These are phyloP conservation scores for Brachyopa scutellaris DNA, from an alignment of 2,888 invertebrate species.

Conservation along the genomic window DNA sequence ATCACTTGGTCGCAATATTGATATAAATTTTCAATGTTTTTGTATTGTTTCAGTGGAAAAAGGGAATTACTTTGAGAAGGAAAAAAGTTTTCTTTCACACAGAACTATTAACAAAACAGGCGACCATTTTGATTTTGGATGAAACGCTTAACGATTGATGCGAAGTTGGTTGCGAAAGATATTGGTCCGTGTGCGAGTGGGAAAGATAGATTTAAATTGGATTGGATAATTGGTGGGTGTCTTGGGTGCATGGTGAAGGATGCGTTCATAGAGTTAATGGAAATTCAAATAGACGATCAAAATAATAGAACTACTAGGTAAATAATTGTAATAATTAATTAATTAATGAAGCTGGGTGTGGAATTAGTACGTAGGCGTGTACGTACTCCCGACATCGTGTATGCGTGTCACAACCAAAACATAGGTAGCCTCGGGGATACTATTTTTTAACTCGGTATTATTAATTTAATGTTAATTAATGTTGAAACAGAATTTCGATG, in stretches of 20 bases:
- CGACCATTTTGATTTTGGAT: constrained; percentile 73
- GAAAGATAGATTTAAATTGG: background rate
- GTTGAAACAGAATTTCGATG: no score
- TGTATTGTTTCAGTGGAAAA: constrained; percentile 56
- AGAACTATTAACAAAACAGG: constrained; percentile 73
- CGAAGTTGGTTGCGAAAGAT: constrained; percentile 43
- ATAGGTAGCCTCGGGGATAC: no score
- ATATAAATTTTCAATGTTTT: constrained; percentile 46
- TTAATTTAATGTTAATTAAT: no score
- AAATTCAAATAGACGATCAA: no score
- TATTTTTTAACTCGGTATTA: no score
- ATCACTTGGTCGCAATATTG: constrained; percentile 46
- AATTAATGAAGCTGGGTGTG: no score
- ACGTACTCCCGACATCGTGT: no score
- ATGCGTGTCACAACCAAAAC: no score
- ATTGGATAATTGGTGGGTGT: constrained; percentile 19
- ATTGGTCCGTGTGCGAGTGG: background rate
- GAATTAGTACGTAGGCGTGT: no score
- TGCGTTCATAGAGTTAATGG: constrained; percentile 13
- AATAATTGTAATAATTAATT: no score
- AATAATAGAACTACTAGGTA: no score
- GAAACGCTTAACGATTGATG: constrained; percentile 67
- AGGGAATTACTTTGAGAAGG: constrained; percentile 56
- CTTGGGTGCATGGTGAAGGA: background rate
- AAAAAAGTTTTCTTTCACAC: constrained; percentile 67